Evolutionary conservation across 2,888 invertebrate species (phyloP), one percentile per base, ranked within the genome.

Genomic region (Cryptops parisi): DNA sequence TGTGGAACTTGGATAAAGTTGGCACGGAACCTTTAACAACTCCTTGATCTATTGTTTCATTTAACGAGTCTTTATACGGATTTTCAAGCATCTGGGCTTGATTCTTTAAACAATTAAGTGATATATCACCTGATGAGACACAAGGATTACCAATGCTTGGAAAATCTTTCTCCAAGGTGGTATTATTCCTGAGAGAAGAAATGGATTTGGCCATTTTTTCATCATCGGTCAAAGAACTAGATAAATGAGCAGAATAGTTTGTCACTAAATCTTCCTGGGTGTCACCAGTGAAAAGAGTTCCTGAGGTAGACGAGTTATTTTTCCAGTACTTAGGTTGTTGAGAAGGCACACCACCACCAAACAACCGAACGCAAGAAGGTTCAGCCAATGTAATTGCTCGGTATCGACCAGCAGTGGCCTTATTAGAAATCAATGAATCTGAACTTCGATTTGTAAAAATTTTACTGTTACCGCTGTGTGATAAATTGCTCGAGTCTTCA

Each of bases 281-380:
- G n/a, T n/a, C n/a, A n/a, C n/a, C n/a, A n/a, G n/a, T n/a, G n/a
- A n/a, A n/a, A n/a, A n/a, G n/a, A n/a, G n/a, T n/a, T 33, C n/a
- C 38, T 33, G 9, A 12, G 38, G 38, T 12, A 33, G 38, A 33
- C 9, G 38, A 33, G n/a, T 33, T 33, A n/a, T 15, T 33, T 15
- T 33, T 33, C n/a, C n/a, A n/a, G n/a, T n/a, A n/a, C n/a, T n/a
- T n/a, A 33, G 9, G 33, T 33, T 33, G 33, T 41, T 19, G 43
- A 17, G 9, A n/a, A 4, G 49, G 49, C 12, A 49, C 2, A 6
- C 49, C 49, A 17, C 49, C 49, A 4, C 38, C 49, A 33, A 49
- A 49, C n/a, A 49, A 21, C 4, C 3, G 49, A 15, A 49, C 49
- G 22, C 49, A 49, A 38, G 49, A 49, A 15, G 49, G 49, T 23